These are phyloP conservation scores for Ascaphus truei DNA, from an alignment of 2,113 vertebrate species.

Conservation along the genomic window DNA sequence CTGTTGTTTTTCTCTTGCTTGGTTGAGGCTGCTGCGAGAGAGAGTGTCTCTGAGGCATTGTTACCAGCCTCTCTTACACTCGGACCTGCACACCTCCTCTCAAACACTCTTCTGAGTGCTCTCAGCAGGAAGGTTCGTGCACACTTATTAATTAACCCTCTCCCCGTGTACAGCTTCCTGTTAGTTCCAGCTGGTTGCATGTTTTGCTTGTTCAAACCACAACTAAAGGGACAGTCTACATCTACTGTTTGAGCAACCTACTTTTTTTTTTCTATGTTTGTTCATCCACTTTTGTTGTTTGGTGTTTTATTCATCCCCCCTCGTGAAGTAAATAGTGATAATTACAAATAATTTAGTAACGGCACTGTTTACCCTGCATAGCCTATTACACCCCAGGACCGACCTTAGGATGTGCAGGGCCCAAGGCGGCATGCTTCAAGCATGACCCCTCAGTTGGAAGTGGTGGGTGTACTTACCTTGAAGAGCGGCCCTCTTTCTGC, in stretches of 20 bases:
- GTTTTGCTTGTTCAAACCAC: constrained; percentile 78
- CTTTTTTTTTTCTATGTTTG: constrained; percentile 38
- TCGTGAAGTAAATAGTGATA: constrained; percentile 61
- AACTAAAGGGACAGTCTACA: constrained; percentile 70
- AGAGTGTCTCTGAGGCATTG: constrained; percentile 79
- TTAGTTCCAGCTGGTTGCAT: constrained; percentile 81
- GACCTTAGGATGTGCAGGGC: too few relatives aligned
- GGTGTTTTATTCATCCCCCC: constrained; percentile 47
- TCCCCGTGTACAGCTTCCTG: constrained; percentile 74
- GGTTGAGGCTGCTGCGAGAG: constrained; percentile 82
- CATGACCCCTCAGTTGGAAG: too few relatives aligned
- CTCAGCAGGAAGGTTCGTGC: constrained; percentile 84
- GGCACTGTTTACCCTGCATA: constrained; percentile 70
- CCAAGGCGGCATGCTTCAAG: too few relatives aligned
- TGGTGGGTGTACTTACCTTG: too few relatives aligned
- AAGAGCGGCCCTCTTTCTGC: too few relatives aligned
- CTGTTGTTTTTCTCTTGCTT: constrained; percentile 84
- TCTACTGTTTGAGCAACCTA: constrained; percentile 70
- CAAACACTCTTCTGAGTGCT: constrained; percentile 81
- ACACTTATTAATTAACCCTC: constrained; percentile 80
- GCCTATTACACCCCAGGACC: constrained; percentile 76
- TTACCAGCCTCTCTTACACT: constrained; percentile 80
- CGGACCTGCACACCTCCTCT: constrained; percentile 79
- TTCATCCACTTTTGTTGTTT: constrained; percentile 51
- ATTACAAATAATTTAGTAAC: constrained; percentile 65